A percentile compares a stretch with the other conserved stretches of the same genome.
These are phyloP conservation scores for Andinoacara biseriatus DNA, from an alignment of 2,113 vertebrate genomes.

Conservation along the genomic window DNA sequence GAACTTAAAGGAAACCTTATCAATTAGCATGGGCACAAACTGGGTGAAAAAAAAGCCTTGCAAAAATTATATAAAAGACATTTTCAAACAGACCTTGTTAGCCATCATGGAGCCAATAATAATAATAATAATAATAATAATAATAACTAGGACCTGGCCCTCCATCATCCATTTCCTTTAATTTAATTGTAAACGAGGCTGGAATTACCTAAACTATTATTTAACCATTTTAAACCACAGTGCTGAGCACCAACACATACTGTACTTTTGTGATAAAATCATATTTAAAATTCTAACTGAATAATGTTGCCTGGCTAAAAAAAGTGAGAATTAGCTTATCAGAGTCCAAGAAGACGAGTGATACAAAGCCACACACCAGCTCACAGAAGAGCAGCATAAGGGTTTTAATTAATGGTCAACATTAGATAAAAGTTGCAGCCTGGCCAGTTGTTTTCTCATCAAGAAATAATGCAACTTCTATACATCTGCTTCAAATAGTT, in stretches of 20 bases:
- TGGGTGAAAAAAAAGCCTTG: not conserved
- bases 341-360: not conserved
- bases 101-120: too few relatives aligned
- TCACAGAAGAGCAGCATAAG: not conserved
- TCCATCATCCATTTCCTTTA: not conserved
- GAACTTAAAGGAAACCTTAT: not conserved
- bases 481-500: not conserved
- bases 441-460: not conserved
- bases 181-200: not conserved
- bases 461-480: not conserved
- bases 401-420: not conserved
- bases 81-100: constrained; percentile 6
- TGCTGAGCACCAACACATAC: not conserved
- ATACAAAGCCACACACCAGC: fast-evolving
- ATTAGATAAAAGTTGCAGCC: not conserved
- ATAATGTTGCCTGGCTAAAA: not conserved
- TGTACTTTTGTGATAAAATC: not conserved
- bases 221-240: not conserved
- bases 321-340: not conserved
- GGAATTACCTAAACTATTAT: not conserved
- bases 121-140: too few relatives aligned
- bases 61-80: not conserved
- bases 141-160: not conserved
- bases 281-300: not conserved
- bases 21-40: not conserved